Base-by-base conservation (phyloP, 2,113 vertebrate genomes). In the Amphiprion ocellaris region DNA sequence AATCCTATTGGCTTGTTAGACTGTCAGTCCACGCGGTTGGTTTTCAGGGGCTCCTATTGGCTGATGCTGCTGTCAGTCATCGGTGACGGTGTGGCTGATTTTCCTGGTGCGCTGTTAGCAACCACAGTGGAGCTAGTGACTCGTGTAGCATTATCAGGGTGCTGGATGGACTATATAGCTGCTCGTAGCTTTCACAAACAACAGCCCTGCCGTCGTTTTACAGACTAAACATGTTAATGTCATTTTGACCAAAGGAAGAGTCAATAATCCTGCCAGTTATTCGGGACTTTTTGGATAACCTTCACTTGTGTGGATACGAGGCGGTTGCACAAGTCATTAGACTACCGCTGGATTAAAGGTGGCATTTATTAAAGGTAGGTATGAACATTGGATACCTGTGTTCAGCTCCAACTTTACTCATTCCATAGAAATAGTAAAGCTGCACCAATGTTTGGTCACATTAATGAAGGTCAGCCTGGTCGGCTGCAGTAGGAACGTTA, bases 81-180 rank as follows among this genome's bases (percentile, higher is more conserved):
- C 2, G 1, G 24, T 79, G 77, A 84, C 78, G 83, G 16, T 14
- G 30, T 4, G 19, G 15, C 9, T 74, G 62, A 54, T 73, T 79
- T 83, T 91, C 70, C 67, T 85, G 78, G 87, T 90, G 89, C 86
- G 87, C 87, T 79, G 81, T 83, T 89, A 44, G 37, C 28, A 53
- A 14, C 10, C 2, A 39, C 9, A 21, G 46, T 11, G 12, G 41
- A n/a, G 14, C 14, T 10, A 8, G 9, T 44, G n/a, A 61, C 50
- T 64, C 17, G 47, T 50, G 16, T 60, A 55, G 65, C 69, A 1
- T 12, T 4, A 5, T 21, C 5, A 10, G 66, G 6, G 69, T 74
- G 83, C 68, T 11, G 19, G 2, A 16, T 37, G 33, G 8, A 10
- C 7, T 10, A 2, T 37, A 37, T 8, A 37, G 8, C 9, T 9